A percentile compares a stretch with the other conserved stretches of the same genome.
These are phyloP conservation scores for Brevimyrus niger DNA, from an alignment of 2,113 vertebrate genomes.

Conservation along the genomic window DNA sequence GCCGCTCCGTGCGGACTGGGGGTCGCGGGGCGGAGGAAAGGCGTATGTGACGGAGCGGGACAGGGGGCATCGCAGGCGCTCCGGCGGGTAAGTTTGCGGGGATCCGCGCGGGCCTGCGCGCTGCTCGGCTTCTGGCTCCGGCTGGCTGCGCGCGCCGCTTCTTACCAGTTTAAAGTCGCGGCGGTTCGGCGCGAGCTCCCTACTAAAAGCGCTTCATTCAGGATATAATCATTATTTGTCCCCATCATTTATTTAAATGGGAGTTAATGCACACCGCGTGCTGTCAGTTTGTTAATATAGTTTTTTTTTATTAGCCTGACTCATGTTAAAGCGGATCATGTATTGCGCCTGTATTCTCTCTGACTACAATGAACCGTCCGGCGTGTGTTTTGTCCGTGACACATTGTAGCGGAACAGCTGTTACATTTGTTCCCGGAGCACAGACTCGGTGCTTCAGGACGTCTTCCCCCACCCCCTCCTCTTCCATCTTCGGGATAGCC, in stretches of 20 bases:
- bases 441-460: neutral
- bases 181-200: neutral
- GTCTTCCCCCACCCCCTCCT: neutral
- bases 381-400: neutral
- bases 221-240: neutral
- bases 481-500: neutral
- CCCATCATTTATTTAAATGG: neutral
- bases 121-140: neutral
- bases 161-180: neutral
- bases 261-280: neutral
- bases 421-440: neutral
- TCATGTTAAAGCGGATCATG: neutral
- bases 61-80: neutral
- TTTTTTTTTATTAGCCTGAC: neutral
- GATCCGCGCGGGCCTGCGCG: neutral
- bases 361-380: neutral
- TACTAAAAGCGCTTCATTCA: neutral
- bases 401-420: neutral
- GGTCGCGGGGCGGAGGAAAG: neutral
- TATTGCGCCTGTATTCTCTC: neutral
- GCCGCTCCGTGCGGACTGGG: neutral
- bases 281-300: neutral
- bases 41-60: constrained; percentile 20
- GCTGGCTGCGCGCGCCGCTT: neutral
- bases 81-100: constrained; percentile 14